These are phyloP conservation scores for Drosophila mojavensis DNA, from an alignment of 1,140 invertebrate species.

Conservation along the genomic window DNA sequence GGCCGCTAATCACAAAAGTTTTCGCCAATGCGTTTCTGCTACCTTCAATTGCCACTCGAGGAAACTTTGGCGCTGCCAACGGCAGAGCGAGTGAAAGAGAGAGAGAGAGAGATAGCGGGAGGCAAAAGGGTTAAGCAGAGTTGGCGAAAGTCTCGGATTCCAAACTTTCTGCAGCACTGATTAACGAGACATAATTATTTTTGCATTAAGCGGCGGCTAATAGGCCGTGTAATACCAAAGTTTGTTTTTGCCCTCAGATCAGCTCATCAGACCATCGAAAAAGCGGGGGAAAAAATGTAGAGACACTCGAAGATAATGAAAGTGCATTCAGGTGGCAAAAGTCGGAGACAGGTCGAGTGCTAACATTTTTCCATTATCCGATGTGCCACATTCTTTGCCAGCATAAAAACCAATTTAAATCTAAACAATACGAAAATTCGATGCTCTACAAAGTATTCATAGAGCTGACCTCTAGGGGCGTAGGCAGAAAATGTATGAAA, in stretches of 20 bases:
- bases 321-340: constrained; percentile 73
- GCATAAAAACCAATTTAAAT: constrained; percentile 23
- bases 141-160: constrained; percentile 50
- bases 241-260: constrained; percentile 52
- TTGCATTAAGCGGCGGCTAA: constrained; percentile 76
- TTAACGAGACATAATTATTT: constrained; percentile 80
- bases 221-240: constrained; percentile 72
- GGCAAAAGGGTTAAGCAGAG: constrained; percentile 52
- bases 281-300: constrained; percentile 2
- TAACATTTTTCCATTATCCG: constrained; percentile 73
- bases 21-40: constrained; percentile 36
- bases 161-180: constrained; percentile 62
- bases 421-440: not conserved
- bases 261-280: constrained; percentile 63
- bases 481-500: no score
- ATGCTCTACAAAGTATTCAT: constrained; percentile 1
- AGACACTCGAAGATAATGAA: constrained; percentile 77
- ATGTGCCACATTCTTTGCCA: constrained; percentile 57
- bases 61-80: constrained; percentile 28
- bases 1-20: constrained; percentile 45
- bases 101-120: not conserved
- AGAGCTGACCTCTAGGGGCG: no score
- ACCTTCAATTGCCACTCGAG: constrained; percentile 66
- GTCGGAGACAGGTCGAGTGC: constrained; percentile 70
- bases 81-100: not conserved